Base-by-base conservation (phyloP, 2,113 vertebrate genomes). In the Rhineura floridana region DNA sequence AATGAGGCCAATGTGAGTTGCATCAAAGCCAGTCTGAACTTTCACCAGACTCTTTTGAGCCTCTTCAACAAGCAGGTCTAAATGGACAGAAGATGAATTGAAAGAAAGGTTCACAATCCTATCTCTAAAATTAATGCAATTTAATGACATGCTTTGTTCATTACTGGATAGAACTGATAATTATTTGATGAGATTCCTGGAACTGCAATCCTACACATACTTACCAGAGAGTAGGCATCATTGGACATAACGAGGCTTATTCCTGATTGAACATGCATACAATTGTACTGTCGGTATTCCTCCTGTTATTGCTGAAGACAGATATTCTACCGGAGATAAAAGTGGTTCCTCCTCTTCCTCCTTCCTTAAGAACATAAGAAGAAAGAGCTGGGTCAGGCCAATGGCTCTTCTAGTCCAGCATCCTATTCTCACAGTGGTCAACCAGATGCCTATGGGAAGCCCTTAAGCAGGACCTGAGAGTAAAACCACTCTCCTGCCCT, bases 111-210 rank as follows among this genome's bases (percentile, higher is more conserved):
- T 86, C 1, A 75, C 59, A 85, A 88, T 88, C 73, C 59, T 44
- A 0, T 55, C 85, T 79, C 91, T 84, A 82, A 95, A 94, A 92
- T 90, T 86, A 93, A 89, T 4, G 89, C 87, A 92, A 39, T 86
- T 94, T 90, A 52, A 91, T 88, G 91, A 80, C 44, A 78, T 83
- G 3, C 44, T 84, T 83, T n/a, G 78, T 93, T 96, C 90, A 93
- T 95, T 94, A 93, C 73, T 91, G 13, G 82, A 95, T 93, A 90
- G 89, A 94, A 91, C 59, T 91, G 90, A 83, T 87, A 88, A 91
- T 86, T 86, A 4, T 86, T 91, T 91, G 92, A 95, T 93, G 91
- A 93, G 46, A 81, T 73, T 75, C 88, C 92, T 75, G 9, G 19
- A 46, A 63, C 55, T 59, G 19, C 55, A 59, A 46, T 65, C 50